A percentile compares a stretch with the other conserved stretches of the same genome.
These are phyloP conservation scores for Diorhabda elongata DNA, from an alignment of 1,140 invertebrate species.

Conservation along the genomic window DNA sequence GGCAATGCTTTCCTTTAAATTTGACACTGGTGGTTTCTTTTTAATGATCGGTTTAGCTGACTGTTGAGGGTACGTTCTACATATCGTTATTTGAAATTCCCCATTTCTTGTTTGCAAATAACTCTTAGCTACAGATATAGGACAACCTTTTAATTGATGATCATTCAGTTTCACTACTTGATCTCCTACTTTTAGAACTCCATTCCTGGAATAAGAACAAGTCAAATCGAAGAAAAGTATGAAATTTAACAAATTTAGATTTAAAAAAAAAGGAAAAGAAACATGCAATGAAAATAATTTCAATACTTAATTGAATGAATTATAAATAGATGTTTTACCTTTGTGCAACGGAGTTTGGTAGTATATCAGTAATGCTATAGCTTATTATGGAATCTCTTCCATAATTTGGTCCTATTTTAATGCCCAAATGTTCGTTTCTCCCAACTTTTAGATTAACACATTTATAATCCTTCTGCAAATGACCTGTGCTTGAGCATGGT, in stretches of 20 bases:
- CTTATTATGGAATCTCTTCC: constrained; percentile 47
- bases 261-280: too few species aligned
- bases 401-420: constrained; percentile 55
- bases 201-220: constrained; percentile 57
- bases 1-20: background rate
- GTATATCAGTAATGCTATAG: constrained; percentile 59
- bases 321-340: constrained; percentile 45
- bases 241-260: background rate
- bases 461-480: constrained; percentile 42
- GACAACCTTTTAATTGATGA: constrained; percentile 67
- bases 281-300: too few species aligned
- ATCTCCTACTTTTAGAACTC: constrained; percentile 71
- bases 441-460: constrained; percentile 51
- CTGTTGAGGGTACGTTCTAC: constrained; percentile 22
- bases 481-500: background rate
- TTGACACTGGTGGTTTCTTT: constrained; percentile 19
- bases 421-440: constrained; percentile 52
- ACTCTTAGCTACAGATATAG: constrained; percentile 50
- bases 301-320: too few species aligned
- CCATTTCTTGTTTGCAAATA: constrained; percentile 33
- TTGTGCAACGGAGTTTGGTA: constrained; percentile 54
- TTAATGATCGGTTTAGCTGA: constrained; percentile 8
- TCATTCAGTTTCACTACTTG: constrained; percentile 84
- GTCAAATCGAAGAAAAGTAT: background rate
- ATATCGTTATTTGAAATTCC: constrained; percentile 39